Evolutionary conservation across 2,113 vertebrate genomes (phyloP).

Genomic region (Micromys minutus): DNA sequence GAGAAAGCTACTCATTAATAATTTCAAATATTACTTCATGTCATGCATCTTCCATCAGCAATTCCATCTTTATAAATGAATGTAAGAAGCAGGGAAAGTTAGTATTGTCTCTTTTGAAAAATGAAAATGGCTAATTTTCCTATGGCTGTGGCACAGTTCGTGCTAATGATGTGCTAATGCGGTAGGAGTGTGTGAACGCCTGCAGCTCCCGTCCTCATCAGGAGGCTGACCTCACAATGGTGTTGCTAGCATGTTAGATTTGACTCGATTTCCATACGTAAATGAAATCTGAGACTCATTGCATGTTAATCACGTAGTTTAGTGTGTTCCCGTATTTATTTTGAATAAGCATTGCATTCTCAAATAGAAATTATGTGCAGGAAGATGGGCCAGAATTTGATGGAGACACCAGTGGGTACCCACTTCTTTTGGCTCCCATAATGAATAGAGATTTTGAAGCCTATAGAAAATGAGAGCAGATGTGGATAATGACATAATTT

Average conservation of each 20-base stretch:
- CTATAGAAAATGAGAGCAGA: conserved; percentile 69
- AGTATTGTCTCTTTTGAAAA: conserved; percentile 66
- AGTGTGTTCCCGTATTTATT: conserved; percentile 67
- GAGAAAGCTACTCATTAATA: conserved; percentile 41
- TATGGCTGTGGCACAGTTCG: conserved; percentile 23
- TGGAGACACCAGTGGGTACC: conserved; percentile 33
- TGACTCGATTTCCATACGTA: conserved; percentile 68
- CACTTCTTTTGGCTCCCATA: conserved; percentile 62
- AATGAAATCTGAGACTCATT: conserved; percentile 61
- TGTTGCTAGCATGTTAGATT: conserved; percentile 52
- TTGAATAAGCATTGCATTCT: conserved; percentile 64
- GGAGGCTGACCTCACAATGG: conserved; percentile 52
- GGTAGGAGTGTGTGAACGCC: conserved; percentile 65
- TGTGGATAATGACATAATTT: conserved; percentile 70
- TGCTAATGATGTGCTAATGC: conserved; percentile 67
- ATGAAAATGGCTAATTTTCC: conserved; percentile 69
- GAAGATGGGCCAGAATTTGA: conserved; percentile 56
- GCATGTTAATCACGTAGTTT: conserved; percentile 63
- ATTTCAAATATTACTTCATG: conserved; percentile 53
- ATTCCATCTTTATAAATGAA: background rate
- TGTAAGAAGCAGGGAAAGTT: conserved; percentile 61
- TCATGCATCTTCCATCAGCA: background rate
- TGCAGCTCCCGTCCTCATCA: conserved; percentile 24
- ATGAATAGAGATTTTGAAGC: conserved; percentile 67
- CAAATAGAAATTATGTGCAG: conserved; percentile 54